These are phyloP conservation scores for Boloria selene DNA, from an alignment of 2,888 invertebrate genomes.

Conservation along the genomic window DNA sequence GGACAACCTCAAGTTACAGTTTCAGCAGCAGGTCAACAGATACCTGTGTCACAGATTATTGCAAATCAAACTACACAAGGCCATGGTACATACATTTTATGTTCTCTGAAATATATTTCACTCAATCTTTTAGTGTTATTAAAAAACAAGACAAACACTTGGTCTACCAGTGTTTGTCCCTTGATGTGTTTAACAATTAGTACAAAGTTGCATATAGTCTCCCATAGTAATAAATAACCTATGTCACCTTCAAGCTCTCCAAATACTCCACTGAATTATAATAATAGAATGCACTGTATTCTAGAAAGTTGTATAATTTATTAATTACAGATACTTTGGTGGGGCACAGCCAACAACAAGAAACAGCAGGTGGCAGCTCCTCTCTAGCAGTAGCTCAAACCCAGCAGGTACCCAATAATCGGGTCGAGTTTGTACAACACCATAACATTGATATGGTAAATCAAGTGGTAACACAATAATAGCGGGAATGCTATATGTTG, in stretches of 20 bases:
- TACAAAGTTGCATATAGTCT: no score
- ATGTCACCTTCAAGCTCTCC: no score
- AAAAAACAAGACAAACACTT: no score
- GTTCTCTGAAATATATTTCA: no score
- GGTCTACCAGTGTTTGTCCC: no score
- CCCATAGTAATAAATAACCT: no score
- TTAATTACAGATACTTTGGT: conserved; percentile 68
- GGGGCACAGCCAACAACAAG: conserved; percentile 77
- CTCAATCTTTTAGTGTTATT: conserved; percentile 26
- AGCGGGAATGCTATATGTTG: conserved; percentile 68
- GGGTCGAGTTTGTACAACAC: conserved; percentile 81
- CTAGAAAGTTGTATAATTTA: background rate
- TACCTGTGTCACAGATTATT: conserved; percentile 76
- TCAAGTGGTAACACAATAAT: conserved; percentile 71
- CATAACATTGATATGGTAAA: conserved; percentile 82
- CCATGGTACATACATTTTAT: conserved; percentile 58
- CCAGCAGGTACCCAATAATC: conserved; percentile 81
- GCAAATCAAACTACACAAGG: conserved; percentile 72
- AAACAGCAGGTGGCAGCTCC: conserved; percentile 59
- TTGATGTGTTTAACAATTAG: no score
- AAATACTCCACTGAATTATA: no score
- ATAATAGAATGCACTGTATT: background rate
- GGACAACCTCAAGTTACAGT: conserved; percentile 73
- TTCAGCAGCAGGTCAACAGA: conserved; percentile 69
- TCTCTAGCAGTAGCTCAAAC: conserved; percentile 62